A percentile compares a stretch with the other conserved stretches of the same genome.
These are phyloP conservation scores for human (Homo sapiens) DNA, from an alignment of 2,113 vertebrate genomes.

Conservation along the genomic window GRCh38 chr15:31856001-31856500, in stretches of 20 bases:
- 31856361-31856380: constrained; percentile 10
- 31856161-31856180: not conserved
- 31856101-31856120: not conserved
- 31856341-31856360: not conserved
- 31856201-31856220: not conserved
- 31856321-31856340: not conserved
- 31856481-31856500: not conserved
- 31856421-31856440: not conserved
- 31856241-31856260: not conserved
- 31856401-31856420: not conserved
- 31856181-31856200: not conserved
- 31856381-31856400: not conserved
- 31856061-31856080: not conserved
- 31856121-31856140: not conserved
- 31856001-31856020: not conserved
- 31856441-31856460: not conserved
- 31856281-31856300: not conserved
- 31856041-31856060: not conserved
- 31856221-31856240: not conserved
- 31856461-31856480: too few relatives aligned
- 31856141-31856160: not conserved
- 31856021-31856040: accelerated
- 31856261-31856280: not conserved
- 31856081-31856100: not conserved
- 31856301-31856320: not conserved